A percentile compares a stretch with the other conserved stretches of the same genome.
Conservation (phyloP, 2,797 vertebrate genomes). For the Platalea minor region DNA sequence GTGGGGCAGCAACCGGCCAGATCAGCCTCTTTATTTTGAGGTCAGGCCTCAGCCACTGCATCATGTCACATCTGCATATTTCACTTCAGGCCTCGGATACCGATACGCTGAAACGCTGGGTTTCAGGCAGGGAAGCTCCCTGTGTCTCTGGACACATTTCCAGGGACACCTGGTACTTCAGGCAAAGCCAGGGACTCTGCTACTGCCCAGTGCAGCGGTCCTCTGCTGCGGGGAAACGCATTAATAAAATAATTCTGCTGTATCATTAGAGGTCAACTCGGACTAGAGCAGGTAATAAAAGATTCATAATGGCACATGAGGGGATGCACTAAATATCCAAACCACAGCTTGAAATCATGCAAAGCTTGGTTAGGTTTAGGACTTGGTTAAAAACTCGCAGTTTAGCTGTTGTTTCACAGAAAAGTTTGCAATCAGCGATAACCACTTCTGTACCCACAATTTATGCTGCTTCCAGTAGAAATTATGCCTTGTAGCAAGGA, state of each 20-base stretch:
- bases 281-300: constrained; percentile 24
- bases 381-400: background rate
- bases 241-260: constrained; percentile 35
- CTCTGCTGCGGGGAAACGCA: background rate
- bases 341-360: background rate
- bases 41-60: background rate
- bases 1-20: background rate
- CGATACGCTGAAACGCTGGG: background rate
- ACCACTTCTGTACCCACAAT: background rate
- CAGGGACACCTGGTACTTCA: background rate
- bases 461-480: background rate
- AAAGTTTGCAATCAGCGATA: background rate
- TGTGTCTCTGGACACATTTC: background rate
- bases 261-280: constrained; percentile 45
- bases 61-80: background rate
- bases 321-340: constrained; percentile 19
- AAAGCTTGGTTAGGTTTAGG: constrained; percentile 6
- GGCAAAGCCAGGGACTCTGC: background rate
- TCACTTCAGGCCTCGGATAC: background rate
- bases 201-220: background rate
- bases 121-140: background rate
- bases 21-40: background rate
- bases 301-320: constrained; percentile 44
- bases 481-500: constrained; percentile 22
- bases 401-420: background rate